A percentile compares a stretch with the other conserved stretches of the same genome.
phyloP scores from a whole-genome alignment of 2,797 vertebrate species.

The Ctenochaetus hawaiiensis region DNA sequence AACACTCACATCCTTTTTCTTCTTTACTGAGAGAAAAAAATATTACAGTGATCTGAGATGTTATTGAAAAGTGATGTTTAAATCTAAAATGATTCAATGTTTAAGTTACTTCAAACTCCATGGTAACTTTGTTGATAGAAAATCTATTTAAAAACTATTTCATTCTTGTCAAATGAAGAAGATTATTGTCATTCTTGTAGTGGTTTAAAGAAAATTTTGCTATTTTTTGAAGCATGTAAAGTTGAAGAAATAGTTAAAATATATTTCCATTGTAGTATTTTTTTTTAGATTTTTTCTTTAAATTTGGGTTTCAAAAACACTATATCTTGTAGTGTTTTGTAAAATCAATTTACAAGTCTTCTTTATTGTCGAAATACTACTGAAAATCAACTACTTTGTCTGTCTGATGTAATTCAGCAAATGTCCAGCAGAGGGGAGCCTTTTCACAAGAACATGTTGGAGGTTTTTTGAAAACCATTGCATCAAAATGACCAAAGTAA shows the following conservation, averaged over 20 bases:
- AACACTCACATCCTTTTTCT: neutral
- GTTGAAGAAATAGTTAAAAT: neutral
- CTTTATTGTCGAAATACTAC: neutral
- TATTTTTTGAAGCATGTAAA: neutral
- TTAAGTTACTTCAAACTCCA: no score
- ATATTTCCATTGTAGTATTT: neutral
- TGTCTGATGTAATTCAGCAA: conserved; percentile 27
- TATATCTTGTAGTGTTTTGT: neutral
- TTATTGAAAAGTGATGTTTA: neutral
- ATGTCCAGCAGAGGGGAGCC: conserved; percentile 67
- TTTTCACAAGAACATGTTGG: conserved; percentile 28
- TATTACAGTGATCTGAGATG: no score
- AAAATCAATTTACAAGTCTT: neutral
- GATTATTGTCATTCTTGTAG: no score
- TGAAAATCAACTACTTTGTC: neutral
- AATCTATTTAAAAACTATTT: no score
- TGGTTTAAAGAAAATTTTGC: neutral
- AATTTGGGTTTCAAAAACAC: neutral
- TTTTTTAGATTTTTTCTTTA: neutral
- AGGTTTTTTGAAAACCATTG: neutral
- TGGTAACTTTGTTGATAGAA: no score
- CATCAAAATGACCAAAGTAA: neutral
- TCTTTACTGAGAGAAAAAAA: neutral
- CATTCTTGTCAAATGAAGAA: no score
- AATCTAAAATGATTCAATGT: neutral